Base-by-base conservation (phyloP, 23 tunicate species). In the Trididemnum miniatum region DNA sequence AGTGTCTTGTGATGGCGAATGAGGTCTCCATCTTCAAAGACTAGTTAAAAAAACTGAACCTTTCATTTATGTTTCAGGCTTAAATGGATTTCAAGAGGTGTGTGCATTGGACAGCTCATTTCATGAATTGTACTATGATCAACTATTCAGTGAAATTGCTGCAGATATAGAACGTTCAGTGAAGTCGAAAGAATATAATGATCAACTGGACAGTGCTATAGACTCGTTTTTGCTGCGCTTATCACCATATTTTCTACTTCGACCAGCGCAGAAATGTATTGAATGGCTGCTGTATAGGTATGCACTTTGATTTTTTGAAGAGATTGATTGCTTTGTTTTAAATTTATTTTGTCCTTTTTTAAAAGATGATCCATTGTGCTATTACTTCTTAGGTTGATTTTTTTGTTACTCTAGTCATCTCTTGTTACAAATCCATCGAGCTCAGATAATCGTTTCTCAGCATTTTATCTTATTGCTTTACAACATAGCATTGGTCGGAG, bases 231-330 rank as follows among this genome's bases (percentile, higher is more conserved):
- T 89, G 18, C 20, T 83, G 24, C 34, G 31, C 24, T 36, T 83
- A 4, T 60, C 81, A 0, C 94, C 87, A 1, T 89, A 89, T 60
- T 65, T 89, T 71, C 34, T 78, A 35, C 73, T 89, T 64, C 79
- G 83, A 38, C 88, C 94, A 0, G 80, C 94, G 31, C 83, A 78
- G 26, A 89, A 89, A 78, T 83, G 88, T 35, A 30, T 89, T 31
- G 94, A 89, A 79, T 89, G 94, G 94, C 52, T 89, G 65, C 37
- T 89, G 12, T 83, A 83, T 38, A 79, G 94, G 88, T 89, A 60
- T 20, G 64, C 34, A 71, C 24, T 18, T 71, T 32, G 24, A 35
- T 71, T 71, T 35, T 1, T 35, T 0, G n/a, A n/a, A n/a, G n/a
- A n/a, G n/a, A n/a, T n/a, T n/a, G n/a, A n/a, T n/a, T n/a, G n/a